Base-by-base conservation (phyloP, 2,797 vertebrate species). In the Smutsia temminckii region DNA sequence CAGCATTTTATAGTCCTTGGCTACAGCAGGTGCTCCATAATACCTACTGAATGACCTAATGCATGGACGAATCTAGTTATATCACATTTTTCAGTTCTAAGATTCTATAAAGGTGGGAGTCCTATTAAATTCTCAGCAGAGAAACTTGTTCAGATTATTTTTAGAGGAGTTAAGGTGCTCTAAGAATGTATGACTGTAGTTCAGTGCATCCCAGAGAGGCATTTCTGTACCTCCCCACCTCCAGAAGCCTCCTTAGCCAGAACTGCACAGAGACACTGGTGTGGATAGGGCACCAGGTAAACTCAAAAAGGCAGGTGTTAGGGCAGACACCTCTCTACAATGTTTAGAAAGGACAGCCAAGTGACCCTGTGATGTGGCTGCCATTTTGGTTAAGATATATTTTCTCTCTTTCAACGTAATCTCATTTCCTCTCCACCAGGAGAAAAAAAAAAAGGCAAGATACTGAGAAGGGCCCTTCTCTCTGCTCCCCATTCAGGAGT, bases 391-490 rank as follows among this genome's bases (percentile, higher is more conserved):
- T 94, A 85, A 85, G 88, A 84, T 96, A 80, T 57, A 90, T 91
- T 96, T 97, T 96, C 23, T 96, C 63, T 94, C 57, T 74, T 95
- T 96, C 93, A 78, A 9, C 25, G 6, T 90, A 91, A 96, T 96
- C 87, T 95, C 80, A 93, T 81, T 95, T 96, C 74, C 91, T 92
- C 40, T 94, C 81, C 18, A 61, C 32, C 18, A 94, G 8, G 46
- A 69, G 29, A 32, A 69, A 34, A 77, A 2, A 94, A 69, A 53
- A 81, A 93, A 85, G 89, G 79, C 81, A 90, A 91, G 84, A 89
- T 93, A 95, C 89, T 85, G 83, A 97, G 94, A 97, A 94, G 91
- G 91, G 46, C 74, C 71, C 89, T 97, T 95, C 75, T 94, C 80
- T 69, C 8, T 42, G 57, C 64, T 96, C 84, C 74, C 91, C 71